phyloP scores from a whole-genome alignment of 2,113 vertebrate species.

The Burhinus bistriatus region DNA sequence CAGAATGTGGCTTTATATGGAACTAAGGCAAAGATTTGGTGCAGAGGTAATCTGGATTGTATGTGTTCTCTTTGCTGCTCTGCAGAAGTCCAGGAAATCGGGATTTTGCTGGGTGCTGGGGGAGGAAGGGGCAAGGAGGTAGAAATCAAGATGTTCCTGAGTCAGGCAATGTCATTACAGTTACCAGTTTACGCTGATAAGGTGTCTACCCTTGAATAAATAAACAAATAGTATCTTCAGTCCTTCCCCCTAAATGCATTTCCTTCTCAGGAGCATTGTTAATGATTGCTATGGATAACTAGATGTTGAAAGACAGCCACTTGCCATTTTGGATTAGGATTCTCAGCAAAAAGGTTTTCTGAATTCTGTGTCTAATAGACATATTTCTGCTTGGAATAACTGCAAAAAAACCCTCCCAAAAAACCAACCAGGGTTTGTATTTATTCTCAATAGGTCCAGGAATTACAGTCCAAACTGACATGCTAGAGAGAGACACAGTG shows the following conservation, averaged over 20 bases:
- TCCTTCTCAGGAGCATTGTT: background rate
- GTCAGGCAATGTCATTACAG: background rate
- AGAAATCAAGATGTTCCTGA: background rate
- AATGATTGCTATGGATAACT: background rate
- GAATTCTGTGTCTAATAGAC: background rate
- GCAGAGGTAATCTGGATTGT: background rate
- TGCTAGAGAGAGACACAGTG: no score
- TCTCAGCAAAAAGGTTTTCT: background rate
- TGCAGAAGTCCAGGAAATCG: background rate
- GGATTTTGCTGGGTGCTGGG: background rate
- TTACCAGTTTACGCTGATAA: background rate
- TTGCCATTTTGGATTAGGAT: background rate
- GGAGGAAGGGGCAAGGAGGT: background rate
- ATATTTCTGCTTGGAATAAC: background rate
- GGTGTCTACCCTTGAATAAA: background rate
- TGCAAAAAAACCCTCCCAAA: background rate
- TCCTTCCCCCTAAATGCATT: background rate
- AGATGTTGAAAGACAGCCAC: background rate
- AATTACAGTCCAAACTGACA: background rate
- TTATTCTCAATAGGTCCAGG: background rate
- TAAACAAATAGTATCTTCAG: background rate
- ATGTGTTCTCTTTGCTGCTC: rapidly evolving
- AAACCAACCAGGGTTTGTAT: background rate
- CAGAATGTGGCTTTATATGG: background rate
- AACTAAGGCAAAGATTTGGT: background rate